phyloP scores from a whole-genome alignment of 2,888 invertebrate species.

The Tenthredo amoena region DNA sequence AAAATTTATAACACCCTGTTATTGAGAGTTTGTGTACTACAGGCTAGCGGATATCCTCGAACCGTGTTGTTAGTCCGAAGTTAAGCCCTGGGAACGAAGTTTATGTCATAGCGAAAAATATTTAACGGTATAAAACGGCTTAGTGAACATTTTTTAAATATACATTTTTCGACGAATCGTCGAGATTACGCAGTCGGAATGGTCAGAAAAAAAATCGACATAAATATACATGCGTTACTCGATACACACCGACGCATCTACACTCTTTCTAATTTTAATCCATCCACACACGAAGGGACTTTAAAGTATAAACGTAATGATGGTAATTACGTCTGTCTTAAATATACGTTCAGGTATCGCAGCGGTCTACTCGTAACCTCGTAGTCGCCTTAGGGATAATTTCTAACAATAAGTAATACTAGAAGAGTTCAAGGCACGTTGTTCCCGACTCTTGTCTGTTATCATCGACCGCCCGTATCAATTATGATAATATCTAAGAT shows the following conservation, averaged over 20 bases:
- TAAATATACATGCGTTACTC: not conserved
- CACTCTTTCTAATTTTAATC: not conserved
- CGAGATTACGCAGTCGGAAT: not conserved
- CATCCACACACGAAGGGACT: not conserved
- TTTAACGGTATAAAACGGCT: constrained; percentile 23
- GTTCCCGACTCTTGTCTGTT: constrained; percentile 12
- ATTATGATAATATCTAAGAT: constrained; percentile 48
- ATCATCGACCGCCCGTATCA: constrained; percentile 40
- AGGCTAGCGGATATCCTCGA: not conserved
- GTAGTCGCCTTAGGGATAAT: not conserved
- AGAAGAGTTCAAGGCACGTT: constrained; percentile 15
- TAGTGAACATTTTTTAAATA: constrained; percentile 4
- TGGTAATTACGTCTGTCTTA: not conserved
- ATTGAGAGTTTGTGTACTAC: constrained; percentile 3
- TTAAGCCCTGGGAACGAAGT: constrained; percentile 5
- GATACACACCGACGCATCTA: not conserved
- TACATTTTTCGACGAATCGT: not conserved
- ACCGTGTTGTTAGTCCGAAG: constrained; percentile 1
- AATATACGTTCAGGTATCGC: not conserved
- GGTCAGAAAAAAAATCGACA: not conserved
- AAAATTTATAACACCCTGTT: constrained; percentile 24
- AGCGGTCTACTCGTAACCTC: not conserved
- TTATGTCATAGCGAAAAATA: constrained; percentile 21
- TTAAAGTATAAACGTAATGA: not conserved
- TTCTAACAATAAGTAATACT: constrained; percentile 19